Evolutionary conservation across 2,113 vertebrate species (phyloP).

Genomic region (Elaphurus davidianus): DNA sequence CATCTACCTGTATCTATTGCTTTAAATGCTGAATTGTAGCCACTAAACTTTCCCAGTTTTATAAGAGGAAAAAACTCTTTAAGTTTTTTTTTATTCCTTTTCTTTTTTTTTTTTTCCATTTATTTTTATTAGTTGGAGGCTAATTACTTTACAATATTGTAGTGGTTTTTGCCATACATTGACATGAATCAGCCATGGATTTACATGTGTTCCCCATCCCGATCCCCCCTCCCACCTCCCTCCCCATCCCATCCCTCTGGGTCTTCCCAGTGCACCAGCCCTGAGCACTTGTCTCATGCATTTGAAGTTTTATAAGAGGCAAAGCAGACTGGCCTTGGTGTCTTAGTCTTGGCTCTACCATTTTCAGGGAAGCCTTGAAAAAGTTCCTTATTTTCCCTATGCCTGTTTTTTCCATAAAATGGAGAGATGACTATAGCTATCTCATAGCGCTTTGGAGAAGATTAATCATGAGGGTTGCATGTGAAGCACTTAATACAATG

Average conservation of each 20-base stretch:
- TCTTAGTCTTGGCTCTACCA: not conserved
- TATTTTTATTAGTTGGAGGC: no score
- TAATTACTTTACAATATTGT: no score
- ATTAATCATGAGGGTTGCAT: not conserved
- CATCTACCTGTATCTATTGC: not conserved
- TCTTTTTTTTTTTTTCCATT: no score
- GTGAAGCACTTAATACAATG: not conserved
- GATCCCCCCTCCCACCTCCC: no score
- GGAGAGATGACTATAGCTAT: not conserved
- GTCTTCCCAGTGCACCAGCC: no score
- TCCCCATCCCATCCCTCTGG: no score
- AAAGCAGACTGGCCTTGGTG: not conserved
- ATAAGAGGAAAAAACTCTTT: not conserved
- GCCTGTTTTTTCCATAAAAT: not conserved
- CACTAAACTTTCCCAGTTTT: not conserved
- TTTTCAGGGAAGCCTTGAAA: not conserved
- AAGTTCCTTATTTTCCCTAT: not conserved
- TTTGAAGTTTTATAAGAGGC: not conserved
- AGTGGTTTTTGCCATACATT: no score
- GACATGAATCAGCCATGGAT: no score
- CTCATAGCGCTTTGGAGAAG: not conserved
- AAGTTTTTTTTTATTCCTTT: no score
- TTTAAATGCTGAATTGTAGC: not conserved
- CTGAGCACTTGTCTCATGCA: no score
- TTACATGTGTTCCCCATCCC: no score